phyloP scores from a whole-genome alignment of 2,888 invertebrate species.

The Charanyca ferruginea region DNA sequence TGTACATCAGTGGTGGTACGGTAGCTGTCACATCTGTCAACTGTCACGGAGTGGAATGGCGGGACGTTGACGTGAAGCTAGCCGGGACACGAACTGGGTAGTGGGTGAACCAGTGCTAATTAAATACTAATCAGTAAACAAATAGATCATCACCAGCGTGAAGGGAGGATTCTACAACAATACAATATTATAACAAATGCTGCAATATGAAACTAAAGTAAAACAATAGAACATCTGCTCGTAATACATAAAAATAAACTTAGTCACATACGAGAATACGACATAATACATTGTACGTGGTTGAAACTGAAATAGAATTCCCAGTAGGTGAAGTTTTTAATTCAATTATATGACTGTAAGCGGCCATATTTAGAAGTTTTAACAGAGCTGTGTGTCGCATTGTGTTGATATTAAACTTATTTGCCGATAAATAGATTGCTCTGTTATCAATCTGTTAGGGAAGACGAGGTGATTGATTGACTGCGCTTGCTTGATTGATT shows the following conservation, averaged over 20 bases:
- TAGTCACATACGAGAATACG: slow-evolving; percentile 33
- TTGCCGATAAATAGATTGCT: slow-evolving; percentile 13
- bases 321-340: slow-evolving; percentile 44
- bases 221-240: slow-evolving; percentile 5
- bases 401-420: slow-evolving; percentile 23
- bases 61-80: no score
- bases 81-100: no score
- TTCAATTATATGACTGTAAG: slow-evolving; percentile 48
- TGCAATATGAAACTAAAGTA: not conserved
- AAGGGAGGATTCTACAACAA: no score
- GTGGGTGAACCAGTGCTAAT: no score
- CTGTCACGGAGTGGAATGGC: no score
- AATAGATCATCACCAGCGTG: no score
- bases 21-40: no score
- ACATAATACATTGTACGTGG: slow-evolving; percentile 41
- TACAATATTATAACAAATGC: slow-evolving; percentile 1
- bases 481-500: slow-evolving; percentile 31
- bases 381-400: slow-evolving; percentile 29
- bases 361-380: slow-evolving; percentile 32
- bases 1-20: no score
- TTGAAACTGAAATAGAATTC: slow-evolving; percentile 47
- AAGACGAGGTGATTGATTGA: slow-evolving; percentile 30
- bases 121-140: no score
- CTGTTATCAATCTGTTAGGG: slow-evolving; percentile 27
- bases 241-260: slow-evolving; percentile 33